Percentiles rank a stretch among this genome's conserved stretches.
Conservation (phyloP, 1,140 invertebrate genomes). For the Pachyrhynchus sulphureomaculatus region DNA sequence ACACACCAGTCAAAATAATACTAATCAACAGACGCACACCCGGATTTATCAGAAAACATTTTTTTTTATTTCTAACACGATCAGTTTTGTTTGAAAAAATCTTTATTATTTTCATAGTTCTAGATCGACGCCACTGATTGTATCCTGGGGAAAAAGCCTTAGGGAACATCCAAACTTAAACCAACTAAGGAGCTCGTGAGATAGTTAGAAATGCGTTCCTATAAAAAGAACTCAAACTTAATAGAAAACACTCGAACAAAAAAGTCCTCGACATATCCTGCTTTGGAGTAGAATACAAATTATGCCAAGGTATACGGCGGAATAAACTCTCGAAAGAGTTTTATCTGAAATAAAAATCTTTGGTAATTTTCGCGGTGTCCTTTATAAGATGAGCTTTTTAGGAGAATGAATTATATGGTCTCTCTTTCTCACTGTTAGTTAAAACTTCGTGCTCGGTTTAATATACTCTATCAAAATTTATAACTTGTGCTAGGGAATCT, state of each 20-base stretch:
- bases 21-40: too few species aligned
- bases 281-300: slow-evolving; percentile 20
- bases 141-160: not conserved
- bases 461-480: too few species aligned
- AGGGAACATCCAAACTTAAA: slow-evolving; percentile 1
- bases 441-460: too few species aligned
- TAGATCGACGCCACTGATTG: not conserved
- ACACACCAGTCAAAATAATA: too few species aligned
- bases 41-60: too few species aligned
- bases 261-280: slow-evolving; percentile 24
- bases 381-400: slow-evolving; percentile 9
- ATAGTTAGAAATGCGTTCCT: slow-evolving; percentile 15
- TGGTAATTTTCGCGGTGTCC: slow-evolving; percentile 22
- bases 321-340: slow-evolving; percentile 17
- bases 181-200: slow-evolving; percentile 11
- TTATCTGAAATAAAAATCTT: slow-evolving; percentile 27
- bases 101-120: too few species aligned
- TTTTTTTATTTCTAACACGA: too few species aligned
- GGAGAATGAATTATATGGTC: too few species aligned
- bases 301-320: slow-evolving; percentile 20
- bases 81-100: too few species aligned
- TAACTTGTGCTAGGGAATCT: too few species aligned
- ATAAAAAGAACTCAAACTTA: slow-evolving; percentile 17
- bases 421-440: too few species aligned
- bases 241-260: slow-evolving; percentile 26